Evolutionary conservation across 2,797 vertebrate species (phyloP).

Genomic region (Trachurus trachurus): DNA sequence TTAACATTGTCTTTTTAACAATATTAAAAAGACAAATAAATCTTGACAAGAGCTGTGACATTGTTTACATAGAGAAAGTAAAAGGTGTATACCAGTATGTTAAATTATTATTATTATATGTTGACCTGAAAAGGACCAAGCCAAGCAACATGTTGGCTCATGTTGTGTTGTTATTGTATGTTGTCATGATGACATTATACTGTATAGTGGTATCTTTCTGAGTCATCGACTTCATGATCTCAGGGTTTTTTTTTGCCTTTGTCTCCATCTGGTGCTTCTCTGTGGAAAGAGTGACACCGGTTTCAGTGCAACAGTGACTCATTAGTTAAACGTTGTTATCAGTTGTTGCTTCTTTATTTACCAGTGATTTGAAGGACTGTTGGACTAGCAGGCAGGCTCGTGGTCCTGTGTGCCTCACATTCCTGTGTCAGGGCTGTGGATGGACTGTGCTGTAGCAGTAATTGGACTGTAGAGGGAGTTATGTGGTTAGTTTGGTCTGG

Average conservation of each 20-base stretch:
- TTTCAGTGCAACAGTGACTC: background rate
- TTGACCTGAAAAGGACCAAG: background rate
- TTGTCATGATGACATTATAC: conserved; percentile 4
- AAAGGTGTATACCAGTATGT: too few relatives aligned
- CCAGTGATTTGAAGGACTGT: background rate
- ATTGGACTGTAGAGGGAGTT: conserved; percentile 60
- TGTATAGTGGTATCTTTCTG: conserved; percentile 22
- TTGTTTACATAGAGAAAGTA: too few relatives aligned
- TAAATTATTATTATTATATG: too few relatives aligned
- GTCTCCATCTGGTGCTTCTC: conserved; percentile 58
- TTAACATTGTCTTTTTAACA: too few relatives aligned
- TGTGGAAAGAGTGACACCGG: conserved; percentile 7
- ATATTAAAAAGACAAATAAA: too few relatives aligned
- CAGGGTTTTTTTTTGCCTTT: conserved; percentile 11
- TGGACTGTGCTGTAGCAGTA: conserved; percentile 13
- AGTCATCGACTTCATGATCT: conserved; percentile 40
- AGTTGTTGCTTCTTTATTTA: conserved; percentile 13
- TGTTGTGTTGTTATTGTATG: background rate
- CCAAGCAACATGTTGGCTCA: background rate
- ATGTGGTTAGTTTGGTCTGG: background rate
- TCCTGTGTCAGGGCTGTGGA: conserved; percentile 15
- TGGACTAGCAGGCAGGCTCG: background rate
- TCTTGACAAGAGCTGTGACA: too few relatives aligned
- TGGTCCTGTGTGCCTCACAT: conserved; percentile 60
- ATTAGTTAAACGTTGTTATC: background rate